Evolutionary conservation across 2,797 vertebrate genomes (phyloP).

Genomic region (Eulemur coronatus): DNA sequence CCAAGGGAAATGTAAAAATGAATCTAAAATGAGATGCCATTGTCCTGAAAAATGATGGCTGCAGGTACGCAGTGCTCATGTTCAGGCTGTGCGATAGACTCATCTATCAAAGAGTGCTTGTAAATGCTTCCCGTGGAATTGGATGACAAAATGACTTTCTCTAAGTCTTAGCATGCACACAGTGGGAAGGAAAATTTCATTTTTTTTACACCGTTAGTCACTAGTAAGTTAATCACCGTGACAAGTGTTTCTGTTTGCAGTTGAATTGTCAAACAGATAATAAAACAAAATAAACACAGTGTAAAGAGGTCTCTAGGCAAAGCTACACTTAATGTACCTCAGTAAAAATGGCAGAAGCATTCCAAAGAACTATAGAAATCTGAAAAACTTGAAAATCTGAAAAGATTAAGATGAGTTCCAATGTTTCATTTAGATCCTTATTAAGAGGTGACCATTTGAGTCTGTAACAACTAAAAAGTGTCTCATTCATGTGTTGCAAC

Average conservation of each 20-base stretch:
- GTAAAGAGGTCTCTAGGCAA: background rate
- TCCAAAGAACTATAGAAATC: background rate
- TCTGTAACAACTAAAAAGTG: background rate
- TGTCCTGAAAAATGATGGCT: background rate
- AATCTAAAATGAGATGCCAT: background rate
- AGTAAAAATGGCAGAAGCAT: background rate
- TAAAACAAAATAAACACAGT: background rate
- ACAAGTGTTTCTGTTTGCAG: constrained; percentile 4
- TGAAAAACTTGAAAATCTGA: background rate
- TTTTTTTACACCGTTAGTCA: background rate
- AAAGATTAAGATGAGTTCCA: background rate
- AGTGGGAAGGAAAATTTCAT: background rate
- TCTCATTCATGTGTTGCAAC: background rate
- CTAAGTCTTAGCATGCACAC: background rate
- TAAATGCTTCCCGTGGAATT: background rate
- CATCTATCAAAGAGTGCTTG: background rate
- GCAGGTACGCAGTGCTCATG: background rate
- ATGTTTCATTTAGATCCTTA: background rate
- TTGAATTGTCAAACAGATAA: background rate
- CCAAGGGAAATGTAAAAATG: constrained; percentile 25
- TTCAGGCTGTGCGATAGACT: background rate
- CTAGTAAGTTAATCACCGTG: background rate
- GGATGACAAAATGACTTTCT: background rate
- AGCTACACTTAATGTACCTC: background rate
- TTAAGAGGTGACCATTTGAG: background rate